Evolutionary conservation across 2,797 vertebrate species (phyloP), one percentile per base, ranked within the genome.

Genomic region (Lepus townsendii): DNA sequence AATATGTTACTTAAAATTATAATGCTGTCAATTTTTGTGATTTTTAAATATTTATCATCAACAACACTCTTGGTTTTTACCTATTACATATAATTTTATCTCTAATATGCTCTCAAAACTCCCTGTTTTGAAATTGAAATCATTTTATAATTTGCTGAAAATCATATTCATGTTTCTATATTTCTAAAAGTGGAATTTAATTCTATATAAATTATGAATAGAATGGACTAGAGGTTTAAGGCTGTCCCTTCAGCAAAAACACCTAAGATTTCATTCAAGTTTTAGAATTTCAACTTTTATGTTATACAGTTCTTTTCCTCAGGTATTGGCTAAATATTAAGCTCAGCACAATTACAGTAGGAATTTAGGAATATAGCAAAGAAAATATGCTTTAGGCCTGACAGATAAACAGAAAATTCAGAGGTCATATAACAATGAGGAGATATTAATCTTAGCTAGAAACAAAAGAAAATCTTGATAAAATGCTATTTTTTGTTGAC

Each of bases 21-120:
- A 38, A 60, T 63, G 2, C 83, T 71, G 5, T 7, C 52, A 60
- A 6, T 0, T 50, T 60, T 68, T 35, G 16, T 77, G 68, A 52
- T n/a, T 76, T 88, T 83, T 88, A 17, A 22, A 72, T 65, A 88
- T 57, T 85, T 26, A 89, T 35, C 2, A 35, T 76, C 32, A 89
- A 1, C 78, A 24, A 69, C 3, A 80, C 3, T 11, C 42, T 78
- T 87, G 42, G 63, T 87, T 68, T 83, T 69, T 12, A 89, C 27
- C 30, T 68, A 32, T 13, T 62, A 32, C 57, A 60, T 68, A 68
- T 6, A 62, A 0, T 60, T 73, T 75, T 75, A 71, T 19, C 0
- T 71, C 12, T 57, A 68, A 68, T 5, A 78, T 20, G 19, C 52
- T 85, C 8, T 71, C 7, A 16, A 78, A 68, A 57, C 52, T 60